phyloP scores from a whole-genome alignment of 92 coral and sea anemone species.

The Bergia puertoricense region DNA sequence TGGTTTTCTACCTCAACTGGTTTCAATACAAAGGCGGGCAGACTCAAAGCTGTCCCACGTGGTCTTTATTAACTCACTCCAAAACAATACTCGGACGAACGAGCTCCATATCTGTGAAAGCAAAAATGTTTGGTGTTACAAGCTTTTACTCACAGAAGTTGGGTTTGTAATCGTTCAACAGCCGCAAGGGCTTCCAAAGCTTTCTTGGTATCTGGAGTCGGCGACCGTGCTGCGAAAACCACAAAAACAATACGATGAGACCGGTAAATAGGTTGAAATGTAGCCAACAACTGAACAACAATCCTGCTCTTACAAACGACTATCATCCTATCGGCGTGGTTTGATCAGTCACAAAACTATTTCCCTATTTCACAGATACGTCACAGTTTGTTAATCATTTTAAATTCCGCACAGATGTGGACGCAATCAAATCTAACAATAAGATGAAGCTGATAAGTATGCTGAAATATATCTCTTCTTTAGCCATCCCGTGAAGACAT shows the following conservation, averaged over 20 bases:
- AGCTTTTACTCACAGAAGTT: constrained; percentile 77
- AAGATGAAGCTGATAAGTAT: no score
- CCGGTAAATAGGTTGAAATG: background rate
- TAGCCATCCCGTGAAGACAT: no score
- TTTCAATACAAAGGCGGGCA: background rate
- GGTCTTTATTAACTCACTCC: background rate
- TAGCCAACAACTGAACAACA: no score
- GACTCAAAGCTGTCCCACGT: background rate
- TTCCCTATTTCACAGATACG: no score
- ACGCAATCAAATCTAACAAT: no score
- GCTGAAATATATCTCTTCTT: no score
- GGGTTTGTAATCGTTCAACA: constrained; percentile 86
- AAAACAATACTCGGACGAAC: background rate
- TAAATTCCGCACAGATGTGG: no score
- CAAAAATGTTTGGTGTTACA: background rate
- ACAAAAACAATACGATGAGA: background rate
- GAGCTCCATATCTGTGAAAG: background rate
- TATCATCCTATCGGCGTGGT: no score
- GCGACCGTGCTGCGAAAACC: constrained; percentile 66
- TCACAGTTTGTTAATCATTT: no score
- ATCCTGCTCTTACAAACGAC: no score
- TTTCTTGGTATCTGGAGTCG: constrained; percentile 84
- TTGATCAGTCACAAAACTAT: no score
- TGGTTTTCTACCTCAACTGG: background rate
- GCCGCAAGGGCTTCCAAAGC: constrained; percentile 92